These are phyloP conservation scores for Metallyticus violacea DNA, from an alignment of 2,888 invertebrate genomes.

Conservation along the genomic window DNA sequence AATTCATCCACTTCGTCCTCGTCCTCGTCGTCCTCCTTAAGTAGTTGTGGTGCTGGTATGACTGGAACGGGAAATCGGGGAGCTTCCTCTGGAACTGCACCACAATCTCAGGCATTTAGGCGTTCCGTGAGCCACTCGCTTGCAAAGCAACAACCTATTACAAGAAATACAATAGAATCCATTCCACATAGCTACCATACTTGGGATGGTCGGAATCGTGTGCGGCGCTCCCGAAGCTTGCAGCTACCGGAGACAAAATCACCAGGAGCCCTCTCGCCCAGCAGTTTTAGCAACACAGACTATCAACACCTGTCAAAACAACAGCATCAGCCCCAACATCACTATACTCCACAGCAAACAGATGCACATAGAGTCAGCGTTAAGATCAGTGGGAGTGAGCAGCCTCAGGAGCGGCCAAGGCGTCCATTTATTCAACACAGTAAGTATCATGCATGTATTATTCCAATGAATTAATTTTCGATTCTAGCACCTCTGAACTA, in stretches of 20 bases:
- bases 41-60: constrained; percentile 16
- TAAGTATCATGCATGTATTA: constrained; percentile 36
- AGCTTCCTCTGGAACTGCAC: background rate
- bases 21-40: constrained; percentile 41
- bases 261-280: constrained; percentile 45
- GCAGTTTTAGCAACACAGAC: constrained; percentile 28
- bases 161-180: constrained; percentile 10
- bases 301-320: constrained; percentile 40
- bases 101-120: background rate
- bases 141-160: constrained; percentile 10
- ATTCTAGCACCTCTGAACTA: no score
- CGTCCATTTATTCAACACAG: constrained; percentile 42
- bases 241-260: constrained; percentile 61
- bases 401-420: constrained; percentile 33
- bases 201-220: constrained; percentile 42
- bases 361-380: constrained; percentile 45
- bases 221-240: constrained; percentile 57
- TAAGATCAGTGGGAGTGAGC: constrained; percentile 42
- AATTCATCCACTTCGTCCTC: constrained; percentile 38
- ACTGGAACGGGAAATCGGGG: background rate
- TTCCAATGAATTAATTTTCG: background rate
- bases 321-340: constrained; percentile 21
- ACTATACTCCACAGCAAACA: constrained; percentile 27
- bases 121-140: background rate
- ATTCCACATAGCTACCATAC: constrained; percentile 24